Percentiles rank a stretch among this genome's conserved stretches.
Evolutionary conservation across 2,888 invertebrate genomes (phyloP).

Genomic region (Caenorhabditis imperialis): DNA sequence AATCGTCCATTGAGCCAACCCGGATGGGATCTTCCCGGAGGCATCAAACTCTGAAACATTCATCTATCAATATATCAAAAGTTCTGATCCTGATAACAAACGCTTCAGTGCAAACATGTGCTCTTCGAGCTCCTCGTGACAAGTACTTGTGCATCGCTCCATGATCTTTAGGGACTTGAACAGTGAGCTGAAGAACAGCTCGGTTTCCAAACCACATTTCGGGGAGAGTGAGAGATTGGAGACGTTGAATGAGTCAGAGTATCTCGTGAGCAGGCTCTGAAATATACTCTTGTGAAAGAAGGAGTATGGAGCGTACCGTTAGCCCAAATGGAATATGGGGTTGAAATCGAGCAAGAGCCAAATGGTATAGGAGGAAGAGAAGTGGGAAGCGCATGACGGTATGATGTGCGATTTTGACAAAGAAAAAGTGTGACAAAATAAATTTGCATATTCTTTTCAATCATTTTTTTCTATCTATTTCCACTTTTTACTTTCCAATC

Average conservation of each 20-base stretch:
- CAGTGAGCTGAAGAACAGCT: conserved; percentile 4
- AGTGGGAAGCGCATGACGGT: no score
- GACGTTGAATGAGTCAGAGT: neutral
- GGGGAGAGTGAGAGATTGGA: neutral
- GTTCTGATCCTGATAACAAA: neutral
- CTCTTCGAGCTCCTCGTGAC: conserved; percentile 1
- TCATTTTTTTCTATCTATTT: no score
- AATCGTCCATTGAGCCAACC: conserved; percentile 19
- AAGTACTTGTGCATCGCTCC: conserved; percentile 1
- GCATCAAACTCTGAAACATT: conserved; percentile 18
- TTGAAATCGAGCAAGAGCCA: no score
- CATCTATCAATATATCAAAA: neutral
- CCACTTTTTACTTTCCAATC: no score
- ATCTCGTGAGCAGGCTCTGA: neutral
- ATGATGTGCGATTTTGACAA: no score
- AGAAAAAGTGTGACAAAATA: no score
- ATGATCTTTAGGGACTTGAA: neutral
- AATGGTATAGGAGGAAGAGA: no score
- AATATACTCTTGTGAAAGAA: neutral
- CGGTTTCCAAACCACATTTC: conserved; percentile 6
- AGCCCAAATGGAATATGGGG: no score
- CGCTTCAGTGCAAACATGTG: conserved; percentile 23
- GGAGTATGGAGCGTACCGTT: no score
- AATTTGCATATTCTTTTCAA: no score
- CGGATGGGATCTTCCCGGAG: conserved; percentile 22